phyloP scores from a whole-genome alignment of 2,888 invertebrate species.

The Drosophila mimetica region DNA sequence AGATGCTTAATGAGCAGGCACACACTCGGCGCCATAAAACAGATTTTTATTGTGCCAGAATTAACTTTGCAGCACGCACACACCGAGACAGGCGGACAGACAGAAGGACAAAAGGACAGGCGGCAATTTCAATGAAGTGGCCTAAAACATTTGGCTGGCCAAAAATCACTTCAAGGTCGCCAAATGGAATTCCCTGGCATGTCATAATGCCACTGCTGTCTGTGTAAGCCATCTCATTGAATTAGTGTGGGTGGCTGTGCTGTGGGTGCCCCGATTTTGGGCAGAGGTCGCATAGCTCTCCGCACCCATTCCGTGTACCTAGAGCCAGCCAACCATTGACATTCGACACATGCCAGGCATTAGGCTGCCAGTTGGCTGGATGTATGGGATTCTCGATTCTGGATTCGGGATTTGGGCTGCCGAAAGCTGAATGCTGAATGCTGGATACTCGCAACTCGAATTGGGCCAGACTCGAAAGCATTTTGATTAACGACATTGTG shows the following conservation, averaged over 20 bases:
- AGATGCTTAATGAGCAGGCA: constrained; percentile 75
- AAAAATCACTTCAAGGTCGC: constrained; percentile 53
- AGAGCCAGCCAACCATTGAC: constrained; percentile 24
- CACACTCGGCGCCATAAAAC: constrained; percentile 60
- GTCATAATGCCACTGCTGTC: constrained; percentile 33
- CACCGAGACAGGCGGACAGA: constrained; percentile 1
- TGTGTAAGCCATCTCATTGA: constrained; percentile 37
- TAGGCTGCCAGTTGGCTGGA: constrained; percentile 32
- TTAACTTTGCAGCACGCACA: constrained; percentile 58
- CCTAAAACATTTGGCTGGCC: constrained; percentile 38
- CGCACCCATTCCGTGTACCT: background rate
- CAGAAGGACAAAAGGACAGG: background rate
- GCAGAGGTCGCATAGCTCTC: constrained; percentile 21
- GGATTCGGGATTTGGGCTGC: background rate
- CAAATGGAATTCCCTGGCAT: constrained; percentile 42
- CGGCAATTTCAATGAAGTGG: constrained; percentile 47
- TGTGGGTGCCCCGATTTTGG: constrained; percentile 14
- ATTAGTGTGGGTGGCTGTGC: constrained; percentile 34
- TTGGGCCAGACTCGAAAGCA: constrained; percentile 53
- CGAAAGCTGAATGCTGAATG: constrained; percentile 33
- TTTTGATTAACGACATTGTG: constrained; percentile 80
- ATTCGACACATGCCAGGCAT: constrained; percentile 47
- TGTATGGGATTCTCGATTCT: constrained; percentile 5
- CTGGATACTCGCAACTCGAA: constrained; percentile 27
- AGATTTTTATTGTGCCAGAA: constrained; percentile 72